phyloP scores from a whole-genome alignment of 2,113 vertebrate genomes.

The Empidonax alnorum region DNA sequence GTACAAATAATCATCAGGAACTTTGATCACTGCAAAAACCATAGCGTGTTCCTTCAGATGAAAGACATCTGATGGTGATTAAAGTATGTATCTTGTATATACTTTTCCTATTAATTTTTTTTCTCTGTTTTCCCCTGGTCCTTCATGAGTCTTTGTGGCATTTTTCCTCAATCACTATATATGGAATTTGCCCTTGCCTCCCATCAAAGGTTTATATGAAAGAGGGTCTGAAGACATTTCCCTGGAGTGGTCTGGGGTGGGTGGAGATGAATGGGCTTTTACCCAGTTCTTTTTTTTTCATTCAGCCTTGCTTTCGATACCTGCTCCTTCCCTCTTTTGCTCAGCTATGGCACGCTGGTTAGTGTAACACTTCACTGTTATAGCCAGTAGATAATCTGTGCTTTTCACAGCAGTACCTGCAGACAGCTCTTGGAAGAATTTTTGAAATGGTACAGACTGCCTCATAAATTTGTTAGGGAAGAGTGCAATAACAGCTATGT shows the following conservation, averaged over 20 bases:
- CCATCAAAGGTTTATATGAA: not conserved
- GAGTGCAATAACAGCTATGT: not conserved
- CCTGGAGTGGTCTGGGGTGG: not conserved
- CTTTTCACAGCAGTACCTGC: not conserved
- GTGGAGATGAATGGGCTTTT: not conserved
- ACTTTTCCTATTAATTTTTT: not conserved
- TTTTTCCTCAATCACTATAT: not conserved
- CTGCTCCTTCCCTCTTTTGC: not conserved
- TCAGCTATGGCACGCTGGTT: not conserved
- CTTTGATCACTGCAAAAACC: constrained; percentile 36
- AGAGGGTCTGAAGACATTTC: not conserved
- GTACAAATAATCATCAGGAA: constrained; percentile 51
- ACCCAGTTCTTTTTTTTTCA: not conserved
- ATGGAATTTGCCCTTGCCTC: not conserved
- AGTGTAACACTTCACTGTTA: not conserved
- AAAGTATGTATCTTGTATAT: constrained; percentile 23
- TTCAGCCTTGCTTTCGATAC: not conserved
- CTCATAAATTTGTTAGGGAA: not conserved
- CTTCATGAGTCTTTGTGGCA: not conserved
- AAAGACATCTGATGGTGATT: constrained; percentile 37
- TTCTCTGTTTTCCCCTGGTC: not conserved
- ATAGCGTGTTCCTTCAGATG: not conserved
- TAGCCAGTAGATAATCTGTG: not conserved
- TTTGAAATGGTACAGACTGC: not conserved
- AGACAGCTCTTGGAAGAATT: not conserved